phyloP scores from a whole-genome alignment of 92 coral and sea anemone genomes.

The Virgularia gustaviana region DNA sequence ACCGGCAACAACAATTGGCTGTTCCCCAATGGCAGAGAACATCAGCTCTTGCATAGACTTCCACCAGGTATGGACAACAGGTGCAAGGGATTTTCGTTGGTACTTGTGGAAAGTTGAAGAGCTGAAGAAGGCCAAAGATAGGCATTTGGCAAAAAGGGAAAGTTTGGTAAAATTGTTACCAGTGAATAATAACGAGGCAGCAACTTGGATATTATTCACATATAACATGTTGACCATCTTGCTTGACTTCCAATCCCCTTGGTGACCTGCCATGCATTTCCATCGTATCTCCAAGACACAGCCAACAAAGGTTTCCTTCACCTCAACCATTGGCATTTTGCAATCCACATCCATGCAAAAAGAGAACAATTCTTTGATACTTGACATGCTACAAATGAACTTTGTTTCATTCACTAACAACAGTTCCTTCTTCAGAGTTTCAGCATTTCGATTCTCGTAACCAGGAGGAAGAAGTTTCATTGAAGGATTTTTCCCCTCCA shows the following conservation, averaged over 20 bases:
- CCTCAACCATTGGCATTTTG: conserved; percentile 25
- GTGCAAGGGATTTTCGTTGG: conserved; percentile 20
- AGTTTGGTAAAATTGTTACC: conserved; percentile 38
- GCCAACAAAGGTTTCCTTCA: conserved; percentile 29
- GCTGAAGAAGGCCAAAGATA: not conserved
- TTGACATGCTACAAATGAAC: conserved; percentile 17
- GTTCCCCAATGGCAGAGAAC: conserved; percentile 7
- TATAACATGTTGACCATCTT: conserved; percentile 9
- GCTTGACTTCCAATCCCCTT: conserved; percentile 22
- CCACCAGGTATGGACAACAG: not conserved
- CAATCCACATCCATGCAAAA: conserved; percentile 14
- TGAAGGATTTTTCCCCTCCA: conserved; percentile 30
- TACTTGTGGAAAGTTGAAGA: conserved; percentile 1
- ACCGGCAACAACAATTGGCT: conserved; percentile 7
- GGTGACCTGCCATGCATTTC: conserved; percentile 10
- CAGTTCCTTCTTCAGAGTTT: conserved; percentile 7
- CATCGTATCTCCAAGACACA: conserved; percentile 23
- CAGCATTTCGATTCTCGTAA: not conserved
- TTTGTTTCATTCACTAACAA: conserved; percentile 17
- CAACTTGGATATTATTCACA: conserved; percentile 24
- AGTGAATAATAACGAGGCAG: conserved; percentile 29
- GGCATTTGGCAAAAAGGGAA: conserved; percentile 24
- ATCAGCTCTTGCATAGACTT: not conserved
- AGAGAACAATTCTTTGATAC: conserved; percentile 12
- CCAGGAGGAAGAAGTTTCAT: conserved; percentile 19